Conservation (phyloP, 2,888 invertebrate genomes). For the Lepidocyrtoides sp. region DNA sequence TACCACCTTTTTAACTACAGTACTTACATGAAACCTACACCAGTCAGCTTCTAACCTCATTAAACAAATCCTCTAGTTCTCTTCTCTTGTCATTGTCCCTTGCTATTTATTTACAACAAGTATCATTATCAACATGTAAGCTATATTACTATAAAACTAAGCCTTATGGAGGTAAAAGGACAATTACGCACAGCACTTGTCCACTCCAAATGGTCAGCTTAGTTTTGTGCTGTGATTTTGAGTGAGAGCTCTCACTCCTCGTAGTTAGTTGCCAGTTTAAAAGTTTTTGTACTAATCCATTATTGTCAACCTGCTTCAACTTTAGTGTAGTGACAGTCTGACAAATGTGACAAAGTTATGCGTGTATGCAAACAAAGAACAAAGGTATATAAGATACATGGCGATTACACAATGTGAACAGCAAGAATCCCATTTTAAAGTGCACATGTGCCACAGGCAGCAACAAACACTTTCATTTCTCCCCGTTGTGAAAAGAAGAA, state of each 20-base stretch:
- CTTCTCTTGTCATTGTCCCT: not conserved
- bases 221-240: not conserved
- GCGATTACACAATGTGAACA: constrained; percentile 30
- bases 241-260: constrained; percentile 36
- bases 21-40: constrained; percentile 45
- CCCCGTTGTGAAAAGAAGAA: too few relatives aligned
- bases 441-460: not conserved
- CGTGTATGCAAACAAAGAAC: constrained; percentile 13
- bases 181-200: not conserved
- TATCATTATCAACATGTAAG: not conserved
- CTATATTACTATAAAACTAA: too few relatives aligned
- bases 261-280: not conserved
- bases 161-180: constrained; percentile 23
- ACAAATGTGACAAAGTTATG: constrained; percentile 62
- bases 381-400: constrained; percentile 4
- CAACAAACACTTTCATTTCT: constrained; percentile 29
- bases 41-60: constrained; percentile 51
- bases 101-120: not conserved
- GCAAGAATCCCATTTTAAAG: not conserved
- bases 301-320: constrained; percentile 61
- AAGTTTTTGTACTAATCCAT: constrained; percentile 58
- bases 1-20: constrained; percentile 5
- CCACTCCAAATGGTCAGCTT: not conserved
- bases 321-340: constrained; percentile 62
- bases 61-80: constrained; percentile 32